phyloP scores from a whole-genome alignment of 2,113 vertebrate species.

The Rhinogobius similis region DNA sequence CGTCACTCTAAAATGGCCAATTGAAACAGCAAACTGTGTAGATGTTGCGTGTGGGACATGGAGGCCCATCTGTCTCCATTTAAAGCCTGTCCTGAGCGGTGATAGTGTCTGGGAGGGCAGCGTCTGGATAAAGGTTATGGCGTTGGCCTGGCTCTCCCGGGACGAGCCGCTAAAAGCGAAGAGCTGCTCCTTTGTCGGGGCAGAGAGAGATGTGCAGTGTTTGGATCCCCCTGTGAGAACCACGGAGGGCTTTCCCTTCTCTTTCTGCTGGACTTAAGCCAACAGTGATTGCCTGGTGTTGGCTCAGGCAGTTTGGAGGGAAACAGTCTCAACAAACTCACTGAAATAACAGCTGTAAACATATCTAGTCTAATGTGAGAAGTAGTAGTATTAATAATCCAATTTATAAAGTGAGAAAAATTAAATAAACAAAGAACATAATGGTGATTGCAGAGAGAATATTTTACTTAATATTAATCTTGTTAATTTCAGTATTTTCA shows the following conservation, averaged over 20 bases:
- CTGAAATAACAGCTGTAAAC: neutral
- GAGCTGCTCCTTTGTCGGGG: slow-evolving; percentile 38
- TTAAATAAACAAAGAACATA: too few relatives aligned
- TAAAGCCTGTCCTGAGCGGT: slow-evolving; percentile 59
- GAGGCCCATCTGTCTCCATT: slow-evolving; percentile 65
- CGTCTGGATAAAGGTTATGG: slow-evolving; percentile 48
- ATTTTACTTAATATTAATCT: too few relatives aligned
- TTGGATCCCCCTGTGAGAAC: slow-evolving; percentile 20
- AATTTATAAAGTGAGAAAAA: too few relatives aligned
- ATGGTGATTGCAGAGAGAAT: too few relatives aligned
- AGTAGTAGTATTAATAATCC: too few relatives aligned
- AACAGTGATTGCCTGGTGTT: slow-evolving; percentile 11
- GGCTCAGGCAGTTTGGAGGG: neutral
- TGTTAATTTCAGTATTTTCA: too few relatives aligned
- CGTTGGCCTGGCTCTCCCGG: slow-evolving; percentile 30
- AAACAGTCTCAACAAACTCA: neutral
- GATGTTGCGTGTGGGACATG: slow-evolving; percentile 38
- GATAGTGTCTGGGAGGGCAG: slow-evolving; percentile 60
- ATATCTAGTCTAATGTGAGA: too few relatives aligned
- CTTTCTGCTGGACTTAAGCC: neutral
- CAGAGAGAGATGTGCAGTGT: neutral
- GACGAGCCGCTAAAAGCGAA: slow-evolving; percentile 58
- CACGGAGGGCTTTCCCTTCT: slow-evolving; percentile 48
- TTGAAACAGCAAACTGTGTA: slow-evolving; percentile 34
- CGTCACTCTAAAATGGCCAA: neutral